Conservation (phyloP, 2,797 vertebrate genomes). For the Trematomus bernacchii region DNA sequence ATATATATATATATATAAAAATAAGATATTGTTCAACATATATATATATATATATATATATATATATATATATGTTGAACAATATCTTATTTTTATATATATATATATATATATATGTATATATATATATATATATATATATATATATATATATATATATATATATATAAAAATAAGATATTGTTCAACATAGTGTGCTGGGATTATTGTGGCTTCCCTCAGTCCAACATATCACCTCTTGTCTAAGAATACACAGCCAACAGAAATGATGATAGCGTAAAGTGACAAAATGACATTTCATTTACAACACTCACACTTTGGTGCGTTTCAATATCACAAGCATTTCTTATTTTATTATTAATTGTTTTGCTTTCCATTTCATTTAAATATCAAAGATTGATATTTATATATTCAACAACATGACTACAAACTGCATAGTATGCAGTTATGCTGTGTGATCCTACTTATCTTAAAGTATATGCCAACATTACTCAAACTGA, state of each 20-base stretch:
- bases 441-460: background rate
- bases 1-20: no score
- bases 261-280: conserved; percentile 73
- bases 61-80: no score
- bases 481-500: background rate
- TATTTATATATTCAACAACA: conserved; percentile 19
- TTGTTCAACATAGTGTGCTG: conserved; percentile 57
- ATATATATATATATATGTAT: conserved; percentile 9
- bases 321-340: conserved; percentile 7
- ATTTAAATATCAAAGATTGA: conserved; percentile 9
- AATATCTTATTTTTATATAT: no score
- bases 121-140: no score
- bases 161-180: no score
- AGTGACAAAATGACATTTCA: conserved; percentile 16
- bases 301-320: conserved; percentile 23
- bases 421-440: conserved; percentile 16
- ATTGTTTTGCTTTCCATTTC: conserved; percentile 17
- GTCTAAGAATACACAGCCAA: conserved; percentile 86
- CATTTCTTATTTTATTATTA: conserved; percentile 14
- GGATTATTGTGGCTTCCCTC: conserved; percentile 60
- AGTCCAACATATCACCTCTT: conserved; percentile 79
- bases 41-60: no score
- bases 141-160: no score
- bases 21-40: no score
- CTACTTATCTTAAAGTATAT: conserved; percentile 2